phyloP scores from a whole-genome alignment of 2,797 vertebrate species.

The Microchirus variegatus region DNA sequence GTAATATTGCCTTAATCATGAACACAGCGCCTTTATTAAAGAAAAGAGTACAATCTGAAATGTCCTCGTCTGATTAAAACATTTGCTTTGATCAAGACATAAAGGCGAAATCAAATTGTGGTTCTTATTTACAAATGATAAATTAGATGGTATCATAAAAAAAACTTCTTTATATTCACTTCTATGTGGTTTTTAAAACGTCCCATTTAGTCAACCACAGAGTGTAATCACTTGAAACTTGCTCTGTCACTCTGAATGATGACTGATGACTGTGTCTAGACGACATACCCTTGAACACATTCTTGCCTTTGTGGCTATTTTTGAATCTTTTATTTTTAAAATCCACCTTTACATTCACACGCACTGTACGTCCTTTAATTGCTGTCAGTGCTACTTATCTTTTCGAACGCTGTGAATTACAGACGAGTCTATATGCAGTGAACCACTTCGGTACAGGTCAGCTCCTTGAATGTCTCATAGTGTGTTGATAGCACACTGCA shows the following conservation, averaged over 20 bases:
- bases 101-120: neutral
- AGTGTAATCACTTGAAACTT: neutral
- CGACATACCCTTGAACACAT: conserved; percentile 16
- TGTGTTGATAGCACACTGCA: conserved; percentile 22
- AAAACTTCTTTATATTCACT: no score
- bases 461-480: conserved; percentile 7
- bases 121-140: no score
- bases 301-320: conserved; percentile 1
- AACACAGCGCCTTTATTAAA: no score
- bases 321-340: conserved; percentile 3
- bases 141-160: neutral
- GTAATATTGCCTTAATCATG: no score
- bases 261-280: conserved; percentile 14
- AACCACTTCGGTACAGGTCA: conserved; percentile 8
- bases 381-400: neutral
- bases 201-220: neutral
- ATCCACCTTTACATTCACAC: conserved; percentile 1
- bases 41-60: no score
- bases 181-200: conserved; percentile 12
- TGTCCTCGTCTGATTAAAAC: no score
- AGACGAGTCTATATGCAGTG: neutral
- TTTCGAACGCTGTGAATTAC: neutral
- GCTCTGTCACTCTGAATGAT: conserved; percentile 7
- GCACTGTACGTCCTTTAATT: conserved; percentile 2
- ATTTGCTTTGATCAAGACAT: no score